Evolutionary conservation across 2,113 vertebrate genomes (phyloP).

Genomic region (Sceloporus tristichus): DNA sequence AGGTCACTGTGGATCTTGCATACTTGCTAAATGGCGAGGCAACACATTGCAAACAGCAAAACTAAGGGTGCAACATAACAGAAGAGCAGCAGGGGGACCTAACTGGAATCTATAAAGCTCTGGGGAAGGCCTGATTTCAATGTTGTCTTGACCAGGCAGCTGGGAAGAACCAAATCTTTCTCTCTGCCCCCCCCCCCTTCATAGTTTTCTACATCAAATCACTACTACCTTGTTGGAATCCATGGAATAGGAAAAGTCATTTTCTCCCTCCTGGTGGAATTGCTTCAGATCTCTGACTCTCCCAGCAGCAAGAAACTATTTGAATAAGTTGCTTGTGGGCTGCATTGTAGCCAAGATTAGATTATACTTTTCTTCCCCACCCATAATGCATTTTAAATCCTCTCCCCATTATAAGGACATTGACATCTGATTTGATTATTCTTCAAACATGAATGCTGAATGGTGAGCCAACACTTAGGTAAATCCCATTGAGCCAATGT

Average conservation of each 20-base stretch:
- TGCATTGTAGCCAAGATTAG: not conserved
- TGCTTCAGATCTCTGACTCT: not conserved
- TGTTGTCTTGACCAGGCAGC: not conserved
- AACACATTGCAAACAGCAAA: not conserved
- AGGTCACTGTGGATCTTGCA: conserved; percentile 63
- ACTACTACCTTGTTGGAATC: too few species aligned
- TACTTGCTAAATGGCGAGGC: not conserved
- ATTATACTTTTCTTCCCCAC: not conserved
- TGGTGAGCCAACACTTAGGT: too few species aligned
- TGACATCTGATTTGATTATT: not conserved
- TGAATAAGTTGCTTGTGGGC: not conserved
- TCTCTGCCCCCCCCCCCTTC: not conserved
- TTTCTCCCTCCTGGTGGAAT: not conserved
- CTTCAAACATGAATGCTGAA: not conserved
- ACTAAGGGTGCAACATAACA: not conserved
- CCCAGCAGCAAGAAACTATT: not conserved
- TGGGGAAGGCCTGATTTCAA: not conserved
- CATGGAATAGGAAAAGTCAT: not conserved
- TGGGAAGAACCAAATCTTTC: not conserved
- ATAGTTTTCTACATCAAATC: not conserved
- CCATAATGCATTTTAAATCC: not conserved
- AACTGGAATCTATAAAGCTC: not conserved
- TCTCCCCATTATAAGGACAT: not conserved
- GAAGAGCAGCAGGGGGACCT: not conserved
- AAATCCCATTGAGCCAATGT: too few species aligned